Base-by-base conservation (phyloP, 2,797 vertebrate species). In the Manis javanica region DNA sequence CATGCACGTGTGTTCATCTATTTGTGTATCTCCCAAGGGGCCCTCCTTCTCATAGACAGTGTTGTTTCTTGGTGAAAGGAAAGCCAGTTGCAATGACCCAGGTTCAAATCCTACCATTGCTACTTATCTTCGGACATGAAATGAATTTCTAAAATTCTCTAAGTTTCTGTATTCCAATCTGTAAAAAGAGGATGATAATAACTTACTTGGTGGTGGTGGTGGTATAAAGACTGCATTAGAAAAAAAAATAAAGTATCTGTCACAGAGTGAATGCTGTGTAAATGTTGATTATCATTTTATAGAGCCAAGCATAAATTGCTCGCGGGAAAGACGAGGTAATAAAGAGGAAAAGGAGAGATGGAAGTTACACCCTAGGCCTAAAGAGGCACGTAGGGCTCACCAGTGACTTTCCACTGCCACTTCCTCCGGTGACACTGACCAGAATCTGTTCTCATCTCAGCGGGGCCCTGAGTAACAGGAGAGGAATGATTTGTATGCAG, bases 31-130 rank as follows among this genome's bases (percentile, higher is more conserved):
- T 87, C 87, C n/a, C 8, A 37, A 82, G 49, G 3, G 4, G 9
- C 21, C 29, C 57, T 89, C 26, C 23, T 78, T 97, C 96, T 97
- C 82, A 87, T n/a, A 69, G 6, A 96, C 63, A 95, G 90, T 95
- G 92, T 39, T 74, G 42, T 78, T 96, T 87, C 96, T 95, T 96
- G 59, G 29, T 79, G 37, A 87, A 55, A 79, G 46, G n/a, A 53
- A 87, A 55, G 34, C 29, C 26, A 81, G 19, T 61, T 66, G 5
- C 16, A 42, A 74, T 3, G 34, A 90, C 68, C 39, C 1, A 23
- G 4, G 49, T 75, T 95, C 34, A 31, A 57, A 75, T 83, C n/a
- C 72, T 55, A 5, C 39, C 87, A 29, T 9, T 85, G 29, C 57
- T 74, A 55, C 29, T 87, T 53, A 18, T 37, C 69, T 74, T 75